Evolutionary conservation across 2,113 vertebrate species (phyloP).

Genomic region (Mesocricetus auratus): DNA sequence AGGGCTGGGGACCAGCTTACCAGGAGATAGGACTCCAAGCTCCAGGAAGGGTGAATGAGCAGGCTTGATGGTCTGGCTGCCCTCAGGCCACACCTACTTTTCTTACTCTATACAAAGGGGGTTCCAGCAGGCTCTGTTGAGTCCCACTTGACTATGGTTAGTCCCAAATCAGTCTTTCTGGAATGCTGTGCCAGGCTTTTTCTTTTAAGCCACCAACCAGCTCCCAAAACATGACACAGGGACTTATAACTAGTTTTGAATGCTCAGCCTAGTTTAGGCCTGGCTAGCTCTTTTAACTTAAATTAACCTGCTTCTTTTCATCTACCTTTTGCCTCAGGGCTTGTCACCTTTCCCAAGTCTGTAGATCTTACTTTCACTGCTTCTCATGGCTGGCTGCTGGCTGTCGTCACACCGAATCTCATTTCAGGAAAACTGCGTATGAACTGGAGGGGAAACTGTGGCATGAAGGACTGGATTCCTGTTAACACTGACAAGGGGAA

Average conservation of each 20-base stretch:
- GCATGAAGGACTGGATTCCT: not conserved
- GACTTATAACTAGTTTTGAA: not conserved
- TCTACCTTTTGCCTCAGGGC: not conserved
- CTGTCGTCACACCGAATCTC: not conserved
- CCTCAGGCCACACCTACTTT: not conserved
- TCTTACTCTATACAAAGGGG: not conserved
- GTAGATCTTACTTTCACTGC: not conserved
- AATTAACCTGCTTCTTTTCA: not conserved
- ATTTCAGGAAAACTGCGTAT: not conserved
- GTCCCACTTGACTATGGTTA: not conserved
- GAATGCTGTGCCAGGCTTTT: not conserved
- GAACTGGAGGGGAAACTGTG: fast-evolving
- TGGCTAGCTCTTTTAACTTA: not conserved
- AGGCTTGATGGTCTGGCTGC: not conserved
- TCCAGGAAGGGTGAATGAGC: not conserved
- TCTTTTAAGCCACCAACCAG: not conserved
- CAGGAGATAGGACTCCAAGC: no score
- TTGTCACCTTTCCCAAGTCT: not conserved
- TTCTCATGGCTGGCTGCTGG: not conserved
- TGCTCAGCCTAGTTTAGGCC: not conserved
- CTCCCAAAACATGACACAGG: not conserved
- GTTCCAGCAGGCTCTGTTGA: not conserved
- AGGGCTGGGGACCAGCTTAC: fast-evolving
- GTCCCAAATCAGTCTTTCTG: not conserved
- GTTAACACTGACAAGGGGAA: not conserved